Conservation (phyloP, 2,113 vertebrate species). For the Callospermophilus lateralis region DNA sequence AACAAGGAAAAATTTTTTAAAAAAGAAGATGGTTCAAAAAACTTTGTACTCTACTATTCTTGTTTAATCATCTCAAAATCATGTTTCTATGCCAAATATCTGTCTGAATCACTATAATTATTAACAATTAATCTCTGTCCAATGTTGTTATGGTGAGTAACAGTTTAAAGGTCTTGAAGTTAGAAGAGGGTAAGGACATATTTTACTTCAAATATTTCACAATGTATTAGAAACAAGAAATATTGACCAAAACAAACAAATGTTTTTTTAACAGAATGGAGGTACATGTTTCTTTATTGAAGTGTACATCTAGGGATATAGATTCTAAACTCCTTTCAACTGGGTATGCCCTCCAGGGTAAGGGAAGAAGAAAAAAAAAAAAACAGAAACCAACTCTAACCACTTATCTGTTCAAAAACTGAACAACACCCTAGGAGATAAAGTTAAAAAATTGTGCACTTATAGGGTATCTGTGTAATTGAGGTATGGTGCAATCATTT, state of each 20-base stretch:
- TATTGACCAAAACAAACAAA: neutral
- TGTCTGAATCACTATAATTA: neutral
- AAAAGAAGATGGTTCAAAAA: neutral
- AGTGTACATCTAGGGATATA: neutral
- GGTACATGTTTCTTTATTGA: neutral
- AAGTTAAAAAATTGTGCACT: neutral
- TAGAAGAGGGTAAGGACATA: neutral
- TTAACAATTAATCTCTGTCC: neutral
- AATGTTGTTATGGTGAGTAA: neutral
- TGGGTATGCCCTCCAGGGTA: neutral
- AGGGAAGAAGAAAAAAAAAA: neutral
- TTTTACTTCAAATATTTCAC: neutral
- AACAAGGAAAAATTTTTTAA: too few relatives aligned
- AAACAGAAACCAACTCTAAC: neutral
- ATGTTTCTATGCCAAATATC: neutral
- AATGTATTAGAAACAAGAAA: neutral
- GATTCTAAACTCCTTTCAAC: neutral
- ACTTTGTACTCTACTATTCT: rapidly evolving
- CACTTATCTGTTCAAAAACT: neutral
- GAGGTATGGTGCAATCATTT: neutral
- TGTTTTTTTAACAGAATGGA: neutral
- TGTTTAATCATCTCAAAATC: neutral
- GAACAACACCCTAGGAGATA: neutral
- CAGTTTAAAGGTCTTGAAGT: neutral
- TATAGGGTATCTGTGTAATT: neutral